phyloP scores from a whole-genome alignment of 2,888 invertebrate genomes.

The Sinohyriopsis cumingii region DNA sequence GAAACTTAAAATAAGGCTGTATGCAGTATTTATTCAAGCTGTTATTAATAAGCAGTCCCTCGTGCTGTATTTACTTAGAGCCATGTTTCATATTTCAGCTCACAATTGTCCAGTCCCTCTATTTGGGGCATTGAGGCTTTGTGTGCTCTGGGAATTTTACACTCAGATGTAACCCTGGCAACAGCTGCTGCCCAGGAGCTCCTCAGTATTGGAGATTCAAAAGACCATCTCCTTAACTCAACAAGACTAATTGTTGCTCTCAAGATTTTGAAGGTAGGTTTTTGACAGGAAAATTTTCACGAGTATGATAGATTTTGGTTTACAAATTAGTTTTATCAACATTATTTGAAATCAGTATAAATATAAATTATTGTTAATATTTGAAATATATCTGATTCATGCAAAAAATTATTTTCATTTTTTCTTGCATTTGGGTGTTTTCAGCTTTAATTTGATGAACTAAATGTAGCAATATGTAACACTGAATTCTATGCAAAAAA shows the following conservation, averaged over 20 bases:
- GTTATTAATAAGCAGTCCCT: neutral
- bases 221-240: constrained; percentile 62
- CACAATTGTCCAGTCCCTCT: constrained; percentile 77
- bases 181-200: constrained; percentile 84
- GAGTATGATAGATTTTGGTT: too few relatives aligned
- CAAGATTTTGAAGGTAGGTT: constrained; percentile 71
- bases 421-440: too few relatives aligned
- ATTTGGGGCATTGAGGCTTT: constrained; percentile 85
- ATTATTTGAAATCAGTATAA: too few relatives aligned
- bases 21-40: neutral
- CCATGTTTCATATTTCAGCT: constrained; percentile 34
- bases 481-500: too few relatives aligned
- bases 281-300: neutral
- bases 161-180: constrained; percentile 82
- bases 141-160: constrained; percentile 84
- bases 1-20: too few relatives aligned
- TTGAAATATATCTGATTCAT: too few relatives aligned
- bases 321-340: too few relatives aligned
- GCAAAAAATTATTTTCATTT: too few relatives aligned
- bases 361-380: too few relatives aligned
- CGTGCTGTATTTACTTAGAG: neutral
- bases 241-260: constrained; percentile 80
- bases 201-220: constrained; percentile 35
- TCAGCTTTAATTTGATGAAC: too few relatives aligned
- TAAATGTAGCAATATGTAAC: too few relatives aligned